These are phyloP conservation scores for Alsophila aescularia DNA, from an alignment of 2,888 invertebrate species.

Conservation along the genomic window DNA sequence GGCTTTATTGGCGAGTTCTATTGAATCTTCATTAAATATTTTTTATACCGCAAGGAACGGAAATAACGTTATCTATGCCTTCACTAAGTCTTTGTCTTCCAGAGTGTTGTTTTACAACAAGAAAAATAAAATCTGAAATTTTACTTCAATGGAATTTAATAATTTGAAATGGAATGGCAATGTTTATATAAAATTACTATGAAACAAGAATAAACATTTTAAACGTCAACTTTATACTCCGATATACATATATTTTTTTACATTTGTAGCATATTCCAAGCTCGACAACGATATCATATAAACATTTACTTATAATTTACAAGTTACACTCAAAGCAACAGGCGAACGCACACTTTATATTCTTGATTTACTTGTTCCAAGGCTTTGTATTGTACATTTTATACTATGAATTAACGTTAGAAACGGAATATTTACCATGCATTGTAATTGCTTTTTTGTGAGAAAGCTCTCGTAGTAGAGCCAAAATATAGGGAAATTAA, in stretches of 20 bases:
- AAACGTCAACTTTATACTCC: slow-evolving; percentile 16
- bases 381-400: neutral
- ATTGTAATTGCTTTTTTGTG: too few relatives aligned
- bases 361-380: neutral
- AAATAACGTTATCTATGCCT: too few relatives aligned
- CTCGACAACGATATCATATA: slow-evolving; percentile 44
- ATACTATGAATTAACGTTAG: too few relatives aligned
- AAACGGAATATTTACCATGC: too few relatives aligned
- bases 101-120: neutral
- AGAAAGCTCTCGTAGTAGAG: too few relatives aligned
- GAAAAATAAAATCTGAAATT: neutral
- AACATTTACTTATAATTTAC: slow-evolving; percentile 23
- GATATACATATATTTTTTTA: slow-evolving; percentile 23
- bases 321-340: slow-evolving; percentile 16
- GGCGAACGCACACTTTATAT: neutral
- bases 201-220: slow-evolving; percentile 31
- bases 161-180: neutral
- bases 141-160: neutral
- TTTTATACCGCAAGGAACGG: too few relatives aligned
- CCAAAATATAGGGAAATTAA: too few relatives aligned
- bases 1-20: too few relatives aligned
- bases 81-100: neutral
- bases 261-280: slow-evolving; percentile 45
- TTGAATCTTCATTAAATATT: too few relatives aligned
- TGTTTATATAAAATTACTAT: neutral